Conservation (phyloP, 2,113 vertebrate species). For the Gorsachius goisagi region DNA sequence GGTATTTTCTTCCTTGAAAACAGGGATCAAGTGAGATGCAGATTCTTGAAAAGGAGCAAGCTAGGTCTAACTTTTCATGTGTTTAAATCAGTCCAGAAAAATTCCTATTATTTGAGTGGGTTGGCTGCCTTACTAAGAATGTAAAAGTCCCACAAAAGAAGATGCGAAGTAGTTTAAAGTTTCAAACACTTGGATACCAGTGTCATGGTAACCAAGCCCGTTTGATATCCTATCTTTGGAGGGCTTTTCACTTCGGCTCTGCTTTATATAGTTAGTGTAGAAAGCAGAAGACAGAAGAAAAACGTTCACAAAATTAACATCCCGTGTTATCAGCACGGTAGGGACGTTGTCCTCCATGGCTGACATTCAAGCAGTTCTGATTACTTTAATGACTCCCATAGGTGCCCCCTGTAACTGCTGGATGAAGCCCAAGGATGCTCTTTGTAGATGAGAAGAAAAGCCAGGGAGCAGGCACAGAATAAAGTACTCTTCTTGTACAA, state of each 20-base stretch:
- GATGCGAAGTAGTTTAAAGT: neutral
- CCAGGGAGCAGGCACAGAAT: neutral
- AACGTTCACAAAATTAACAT: neutral
- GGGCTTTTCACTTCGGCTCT: neutral
- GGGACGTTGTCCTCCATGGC: slow-evolving; percentile 43
- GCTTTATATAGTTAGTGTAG: neutral
- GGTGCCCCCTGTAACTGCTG: slow-evolving; percentile 5
- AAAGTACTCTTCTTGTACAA: neutral
- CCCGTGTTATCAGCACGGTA: slow-evolving; percentile 15
- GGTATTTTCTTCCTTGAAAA: neutral
- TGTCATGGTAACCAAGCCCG: neutral
- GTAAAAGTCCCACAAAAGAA: rapidly evolving
- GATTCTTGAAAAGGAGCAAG: neutral
- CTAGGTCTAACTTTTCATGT: rapidly evolving
- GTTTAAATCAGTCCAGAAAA: neutral
- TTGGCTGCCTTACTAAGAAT: neutral
- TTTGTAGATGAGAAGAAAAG: neutral
- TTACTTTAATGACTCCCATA: slow-evolving; percentile 48
- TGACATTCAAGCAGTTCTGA: slow-evolving; percentile 40
- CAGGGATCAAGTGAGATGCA: neutral
- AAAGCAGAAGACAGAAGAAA: slow-evolving; percentile 14
- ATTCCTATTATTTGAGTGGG: neutral
- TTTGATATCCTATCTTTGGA: neutral
- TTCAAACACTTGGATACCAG: neutral
- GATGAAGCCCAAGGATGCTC: slow-evolving; percentile 24